Evolutionary conservation across 2,113 vertebrate species (phyloP).

Genomic region (Saguinus midas): DNA sequence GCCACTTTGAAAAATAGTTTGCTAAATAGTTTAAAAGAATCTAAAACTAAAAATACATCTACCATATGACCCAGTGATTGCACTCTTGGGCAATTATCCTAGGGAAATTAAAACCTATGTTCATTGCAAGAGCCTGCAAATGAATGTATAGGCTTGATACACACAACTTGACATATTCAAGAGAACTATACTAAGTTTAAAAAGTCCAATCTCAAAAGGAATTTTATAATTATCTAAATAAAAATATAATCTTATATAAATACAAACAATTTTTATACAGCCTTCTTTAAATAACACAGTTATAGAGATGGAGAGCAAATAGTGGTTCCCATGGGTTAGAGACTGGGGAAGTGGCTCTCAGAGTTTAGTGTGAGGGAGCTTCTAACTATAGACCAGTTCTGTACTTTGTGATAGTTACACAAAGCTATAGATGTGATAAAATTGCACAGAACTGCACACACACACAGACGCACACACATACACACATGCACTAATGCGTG

Average conservation of each 20-base stretch:
- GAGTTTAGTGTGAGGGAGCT: background rate
- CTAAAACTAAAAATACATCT: background rate
- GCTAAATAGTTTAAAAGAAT: background rate
- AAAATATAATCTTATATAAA: background rate
- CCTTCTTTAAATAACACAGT: background rate
- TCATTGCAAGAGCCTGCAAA: background rate
- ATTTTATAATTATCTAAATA: background rate
- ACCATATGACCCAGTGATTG: background rate
- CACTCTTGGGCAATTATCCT: background rate
- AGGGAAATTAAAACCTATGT: background rate
- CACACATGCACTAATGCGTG: background rate
- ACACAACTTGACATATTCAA: background rate
- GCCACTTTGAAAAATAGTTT: background rate
- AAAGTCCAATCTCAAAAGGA: background rate
- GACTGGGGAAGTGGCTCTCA: background rate
- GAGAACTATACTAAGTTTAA: background rate
- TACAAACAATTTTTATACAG: background rate
- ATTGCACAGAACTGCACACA: background rate
- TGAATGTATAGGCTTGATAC: background rate
- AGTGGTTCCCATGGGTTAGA: background rate
- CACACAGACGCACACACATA: background rate
- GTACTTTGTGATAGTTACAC: background rate
- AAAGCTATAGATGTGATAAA: background rate
- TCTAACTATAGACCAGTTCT: background rate
- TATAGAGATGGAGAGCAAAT: background rate